A percentile compares a stretch with the other conserved stretches of the same genome.
phyloP scores from a whole-genome alignment of 1,140 invertebrate genomes.

The Portunus trituberculatus region DNA sequence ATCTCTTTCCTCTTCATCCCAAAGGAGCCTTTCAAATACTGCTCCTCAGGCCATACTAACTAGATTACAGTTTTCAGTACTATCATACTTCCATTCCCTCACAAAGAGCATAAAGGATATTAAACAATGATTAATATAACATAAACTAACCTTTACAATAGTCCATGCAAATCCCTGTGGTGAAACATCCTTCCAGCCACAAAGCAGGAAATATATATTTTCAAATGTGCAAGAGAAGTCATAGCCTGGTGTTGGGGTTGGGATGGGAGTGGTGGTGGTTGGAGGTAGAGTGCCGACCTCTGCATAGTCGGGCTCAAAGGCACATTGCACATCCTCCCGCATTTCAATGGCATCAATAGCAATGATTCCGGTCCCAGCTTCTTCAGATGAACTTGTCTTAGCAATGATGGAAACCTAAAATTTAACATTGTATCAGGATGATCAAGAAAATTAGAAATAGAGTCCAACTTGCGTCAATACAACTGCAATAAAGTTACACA shows the following conservation, averaged over 20 bases:
- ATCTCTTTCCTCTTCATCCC: too few relatives aligned
- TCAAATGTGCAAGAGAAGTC: constrained; percentile 58
- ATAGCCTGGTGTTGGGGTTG: constrained; percentile 52
- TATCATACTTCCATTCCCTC: too few relatives aligned
- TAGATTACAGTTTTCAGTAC: too few relatives aligned
- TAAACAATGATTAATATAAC: too few relatives aligned
- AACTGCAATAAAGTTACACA: background rate
- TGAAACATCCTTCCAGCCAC: constrained; percentile 61
- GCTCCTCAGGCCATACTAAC: too few relatives aligned
- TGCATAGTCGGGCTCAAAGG: constrained; percentile 46
- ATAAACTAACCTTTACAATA: constrained; percentile 60
- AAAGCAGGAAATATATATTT: background rate
- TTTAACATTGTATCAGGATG: background rate
- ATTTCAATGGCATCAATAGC: constrained; percentile 58
- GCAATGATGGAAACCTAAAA: background rate
- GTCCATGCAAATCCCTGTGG: constrained; percentile 25
- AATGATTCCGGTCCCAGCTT: constrained; percentile 48
- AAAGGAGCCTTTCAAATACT: too few relatives aligned
- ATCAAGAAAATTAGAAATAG: background rate
- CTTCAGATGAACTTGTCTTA: background rate
- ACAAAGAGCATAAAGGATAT: too few relatives aligned
- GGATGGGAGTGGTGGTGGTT: constrained; percentile 35
- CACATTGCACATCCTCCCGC: background rate
- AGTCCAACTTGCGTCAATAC: background rate
- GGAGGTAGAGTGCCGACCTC: constrained; percentile 26